Evolutionary conservation across 1,140 invertebrate species (phyloP).

Genomic region (Varroa destructor): DNA sequence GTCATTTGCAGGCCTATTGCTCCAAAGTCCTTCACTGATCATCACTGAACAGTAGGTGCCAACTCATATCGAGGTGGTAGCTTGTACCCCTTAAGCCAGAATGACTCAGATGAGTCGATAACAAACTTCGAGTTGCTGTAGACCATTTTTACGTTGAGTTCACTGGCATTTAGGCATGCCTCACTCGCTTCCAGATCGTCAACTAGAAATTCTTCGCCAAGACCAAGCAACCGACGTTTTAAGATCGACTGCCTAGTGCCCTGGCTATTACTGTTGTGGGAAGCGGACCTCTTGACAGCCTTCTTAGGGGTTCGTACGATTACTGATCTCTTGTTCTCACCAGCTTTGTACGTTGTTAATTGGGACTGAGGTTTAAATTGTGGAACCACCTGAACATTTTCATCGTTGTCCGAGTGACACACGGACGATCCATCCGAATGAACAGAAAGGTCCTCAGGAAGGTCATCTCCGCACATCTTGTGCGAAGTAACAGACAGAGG

Average conservation of each 20-base stretch:
- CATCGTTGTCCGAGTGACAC: constrained; percentile 12
- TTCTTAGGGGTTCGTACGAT: constrained; percentile 24
- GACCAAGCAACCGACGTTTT: constrained; percentile 6
- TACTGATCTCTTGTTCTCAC: neutral
- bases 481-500: neutral
- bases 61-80: constrained; percentile 11
- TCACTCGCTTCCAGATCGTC: constrained; percentile 14
- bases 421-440: neutral
- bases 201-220: neutral
- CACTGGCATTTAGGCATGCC: constrained; percentile 4
- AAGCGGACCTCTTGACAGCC: neutral
- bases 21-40: no score
- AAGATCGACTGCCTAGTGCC: neutral
- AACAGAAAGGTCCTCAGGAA: constrained; percentile 15
- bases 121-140: constrained; percentile 26
- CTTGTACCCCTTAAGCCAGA: constrained; percentile 25
- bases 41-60: neutral
- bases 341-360: neutral
- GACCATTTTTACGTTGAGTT: constrained; percentile 24
- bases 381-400: constrained; percentile 20
- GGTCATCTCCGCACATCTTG: constrained; percentile 2
- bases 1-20: no score
- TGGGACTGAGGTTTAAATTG: constrained; percentile 6
- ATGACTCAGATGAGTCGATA: constrained; percentile 23
- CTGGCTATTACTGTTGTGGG: neutral